Conservation (phyloP, 2,888 invertebrate species). For the Euproctis similis region DNA sequence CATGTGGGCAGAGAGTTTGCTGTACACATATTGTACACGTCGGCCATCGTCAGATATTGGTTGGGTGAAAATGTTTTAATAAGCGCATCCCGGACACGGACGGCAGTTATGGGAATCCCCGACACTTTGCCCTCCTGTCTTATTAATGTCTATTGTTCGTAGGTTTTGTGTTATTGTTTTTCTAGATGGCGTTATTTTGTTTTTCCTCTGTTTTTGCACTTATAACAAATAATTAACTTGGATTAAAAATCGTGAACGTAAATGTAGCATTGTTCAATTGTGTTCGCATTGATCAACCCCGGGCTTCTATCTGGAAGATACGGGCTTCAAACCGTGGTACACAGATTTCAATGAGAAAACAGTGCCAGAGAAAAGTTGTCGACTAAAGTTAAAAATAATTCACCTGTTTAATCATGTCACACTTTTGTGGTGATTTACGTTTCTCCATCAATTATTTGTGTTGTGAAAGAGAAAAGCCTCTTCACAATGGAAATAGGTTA, state of each 20-base stretch:
- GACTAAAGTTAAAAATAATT: too few relatives aligned
- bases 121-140: slow-evolving; percentile 49
- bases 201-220: too few relatives aligned
- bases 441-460: slow-evolving; percentile 4
- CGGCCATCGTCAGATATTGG: slow-evolving; percentile 64
- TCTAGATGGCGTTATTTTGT: slow-evolving; percentile 35
- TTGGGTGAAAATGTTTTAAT: slow-evolving; percentile 72
- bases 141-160: slow-evolving; percentile 74
- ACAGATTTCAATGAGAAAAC: too few relatives aligned
- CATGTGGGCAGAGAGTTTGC: slow-evolving; percentile 69
- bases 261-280: too few relatives aligned
- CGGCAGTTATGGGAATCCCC: slow-evolving; percentile 36
- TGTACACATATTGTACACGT: slow-evolving; percentile 70
- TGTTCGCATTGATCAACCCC: too few relatives aligned
- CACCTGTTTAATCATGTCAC: too few relatives aligned
- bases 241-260: too few relatives aligned
- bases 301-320: too few relatives aligned
- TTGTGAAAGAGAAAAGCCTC: slow-evolving; percentile 5
- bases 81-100: slow-evolving; percentile 64
- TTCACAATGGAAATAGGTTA: slow-evolving; percentile 18
- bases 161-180: slow-evolving; percentile 65
- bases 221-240: too few relatives aligned
- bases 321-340: too few relatives aligned
- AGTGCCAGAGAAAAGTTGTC: too few relatives aligned
- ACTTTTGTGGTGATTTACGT: slow-evolving; percentile 1